phyloP scores from a whole-genome alignment of 2,797 vertebrate species.

The Saxicola maurus region DNA sequence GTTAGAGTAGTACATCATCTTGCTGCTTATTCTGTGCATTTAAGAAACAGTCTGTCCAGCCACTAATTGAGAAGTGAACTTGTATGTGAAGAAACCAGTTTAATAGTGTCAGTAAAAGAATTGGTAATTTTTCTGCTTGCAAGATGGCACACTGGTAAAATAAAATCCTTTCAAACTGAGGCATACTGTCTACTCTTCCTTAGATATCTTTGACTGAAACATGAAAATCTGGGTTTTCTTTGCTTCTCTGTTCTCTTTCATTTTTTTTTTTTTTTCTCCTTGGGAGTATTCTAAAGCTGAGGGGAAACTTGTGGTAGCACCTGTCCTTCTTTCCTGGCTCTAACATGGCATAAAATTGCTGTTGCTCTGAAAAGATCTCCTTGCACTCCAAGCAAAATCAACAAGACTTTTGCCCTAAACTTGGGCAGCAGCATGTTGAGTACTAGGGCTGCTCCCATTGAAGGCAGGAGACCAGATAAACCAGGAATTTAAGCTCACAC shows the following conservation, averaged over 20 bases:
- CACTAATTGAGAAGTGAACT: slow-evolving; percentile 30
- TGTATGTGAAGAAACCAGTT: not conserved
- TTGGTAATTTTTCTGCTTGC: not conserved
- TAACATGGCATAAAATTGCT: not conserved
- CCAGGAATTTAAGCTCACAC: not conserved
- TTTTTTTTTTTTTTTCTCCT: not conserved
- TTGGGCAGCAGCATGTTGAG: not conserved
- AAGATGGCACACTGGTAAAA: not conserved
- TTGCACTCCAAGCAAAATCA: not conserved
- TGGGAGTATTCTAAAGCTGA: not conserved
- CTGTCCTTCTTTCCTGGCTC: not conserved
- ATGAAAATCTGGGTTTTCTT: not conserved
- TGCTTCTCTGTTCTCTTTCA: not conserved
- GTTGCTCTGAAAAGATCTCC: not conserved
- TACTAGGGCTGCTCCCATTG: not conserved
- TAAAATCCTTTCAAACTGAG: not conserved
- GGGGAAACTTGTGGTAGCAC: not conserved
- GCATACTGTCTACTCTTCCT: not conserved
- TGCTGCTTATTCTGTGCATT: not conserved
- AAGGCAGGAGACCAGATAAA: not conserved
- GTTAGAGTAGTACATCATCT: slow-evolving; percentile 57
- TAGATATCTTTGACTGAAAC: not conserved
- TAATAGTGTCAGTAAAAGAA: not conserved
- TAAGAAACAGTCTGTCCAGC: not conserved
- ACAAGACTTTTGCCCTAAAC: not conserved